Base-by-base conservation (phyloP, 2,888 invertebrate genomes). In the Linnaemya tessellans region DNA sequence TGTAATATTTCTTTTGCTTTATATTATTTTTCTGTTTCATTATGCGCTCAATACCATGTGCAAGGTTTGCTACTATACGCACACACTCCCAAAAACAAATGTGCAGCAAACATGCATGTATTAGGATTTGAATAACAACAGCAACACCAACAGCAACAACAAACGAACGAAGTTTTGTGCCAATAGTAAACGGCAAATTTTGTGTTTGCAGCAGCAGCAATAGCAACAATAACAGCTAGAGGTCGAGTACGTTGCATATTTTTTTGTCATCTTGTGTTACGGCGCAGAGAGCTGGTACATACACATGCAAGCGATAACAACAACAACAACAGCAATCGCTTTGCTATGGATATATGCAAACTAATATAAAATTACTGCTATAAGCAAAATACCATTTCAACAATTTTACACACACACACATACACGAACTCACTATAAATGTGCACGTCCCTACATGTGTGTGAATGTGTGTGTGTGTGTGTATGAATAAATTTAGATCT, bases 291-390 rank as follows among this genome's bases (percentile, higher is more conserved):
- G 9, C 56, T 22, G 3, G 20, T 25, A 38, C 13, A 13, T 30
- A 38, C 13, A 25, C 22, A 49, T 18, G 22, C 8, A 60, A 41
- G 22, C 22, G 18, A 35, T 56, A 30, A 65, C 41, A 60, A n/a
- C 15, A 68, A 46, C 58, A 60, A 25, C 25, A 71, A 46, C 70
- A 65, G 38, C 64, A 46, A 64, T 64, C 62, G 70, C 71, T 18
- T 56, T 25, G 49, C 51, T 67, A 58, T 56, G 60, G 51, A 68
- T 74, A 82, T 67, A 82, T 82, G 84, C 77, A 80, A 84, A 84
- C 80, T 84, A 78, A 84, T 84, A 81, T 67, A 80, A 77, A 84
- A 81, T 84, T 84, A 80, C 77, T 68, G 80, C 77, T 68, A 38
- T 68, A 73, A 80, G 84, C 80, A 80, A 56, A 84, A 78, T 70